Evolutionary conservation across 2,113 vertebrate species (phyloP), one percentile per base, ranked within the genome.

Genomic region (Xerus inauris): DNA sequence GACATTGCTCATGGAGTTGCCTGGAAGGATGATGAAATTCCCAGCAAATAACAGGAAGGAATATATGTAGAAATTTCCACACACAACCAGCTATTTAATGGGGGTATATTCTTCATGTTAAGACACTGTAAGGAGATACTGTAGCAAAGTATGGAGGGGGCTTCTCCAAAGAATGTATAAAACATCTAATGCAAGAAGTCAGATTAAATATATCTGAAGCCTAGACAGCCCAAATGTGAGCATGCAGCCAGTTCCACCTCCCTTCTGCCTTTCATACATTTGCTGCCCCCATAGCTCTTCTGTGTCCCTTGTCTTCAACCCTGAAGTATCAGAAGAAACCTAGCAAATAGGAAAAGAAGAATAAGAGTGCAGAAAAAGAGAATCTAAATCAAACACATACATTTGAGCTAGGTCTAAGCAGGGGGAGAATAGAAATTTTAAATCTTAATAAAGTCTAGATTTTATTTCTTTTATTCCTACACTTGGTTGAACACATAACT

Each of bases 391-490:
- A 64, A 57, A 22, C 16, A 49, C 1, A 83, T 32, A 51, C 4
- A 28, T 76, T 65, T 64, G 13, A 22, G 38, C 32, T 65, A 82
- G 35, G 0, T 45, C 8, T 84, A 35, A 45, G 11, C 17, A 83
- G 32, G 30, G 13, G 69, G 10, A 67, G 17, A 13, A 20, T 3
- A 87, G 57, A 87, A 38, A 54, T 32, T 81, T 84, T 45, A 47
- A 47, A 62, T 75, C 8, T 38, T 87, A 72, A 54, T 57, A 8
- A 85, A 95, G 8, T 73, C 54, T 64, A 84, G 83, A 71, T 75
- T 88, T 90, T 73, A 47, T 73, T 90, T 49, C 8, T 76, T 40
- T 92, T 82, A n/a, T 92, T 79, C 42, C 87, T 84, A 76, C 3
- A 91, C 8, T 30, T 88, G 30, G 5, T 22, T 92, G 49, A 47